Evolutionary conservation across 2,888 invertebrate species (phyloP), one percentile per base, ranked within the genome.

Genomic region (Lissonota sp.): DNA sequence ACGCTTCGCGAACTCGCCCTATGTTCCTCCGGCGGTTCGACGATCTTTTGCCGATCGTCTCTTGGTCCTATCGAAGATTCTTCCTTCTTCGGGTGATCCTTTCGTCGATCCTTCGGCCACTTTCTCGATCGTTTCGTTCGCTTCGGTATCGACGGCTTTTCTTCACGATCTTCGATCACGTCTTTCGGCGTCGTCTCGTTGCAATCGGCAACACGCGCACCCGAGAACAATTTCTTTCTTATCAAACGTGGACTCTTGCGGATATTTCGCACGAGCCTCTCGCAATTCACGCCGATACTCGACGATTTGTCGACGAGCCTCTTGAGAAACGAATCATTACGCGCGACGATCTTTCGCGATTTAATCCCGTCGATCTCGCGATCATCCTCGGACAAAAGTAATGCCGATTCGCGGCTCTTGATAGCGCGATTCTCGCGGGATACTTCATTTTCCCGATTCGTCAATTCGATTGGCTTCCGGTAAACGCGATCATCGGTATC

Each of bases 181-280:
- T 5, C 8, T 70, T 75, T 37, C 58, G 55, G 0, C 12, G 76
- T 73, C 44, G 77, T 76, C 5, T 84, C 87, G 70, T 57, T 83
- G 71, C 79, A 84, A 26, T 26, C 26, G 26, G 26, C 26, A 26
- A 26, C 26, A 3, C 26, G 26, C 26, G 26, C 26, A 1, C 73
- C 77, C 0, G 83, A 73, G 5, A 85, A 70, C 5, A 87, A 84
- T 70, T 88, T 88, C 55, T 85, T 87, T 39, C 83, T 83, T 4
- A 87, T 62, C 0, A 87, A 71, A 4, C 71, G 76, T 0, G 90
- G 89, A 80, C 87, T 87, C 55, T 84, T 88, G 7, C 88, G 89
- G 12, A 91, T 88, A 53, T 86, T 88, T 10, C 85, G 87, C 5
- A 90, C 86, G 26, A 91, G 76, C 44, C 83, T 86, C 64, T 90